Evolutionary conservation across 2,113 vertebrate genomes (phyloP), one percentile per base, ranked within the genome.

Genomic region (Cariama cristata): DNA sequence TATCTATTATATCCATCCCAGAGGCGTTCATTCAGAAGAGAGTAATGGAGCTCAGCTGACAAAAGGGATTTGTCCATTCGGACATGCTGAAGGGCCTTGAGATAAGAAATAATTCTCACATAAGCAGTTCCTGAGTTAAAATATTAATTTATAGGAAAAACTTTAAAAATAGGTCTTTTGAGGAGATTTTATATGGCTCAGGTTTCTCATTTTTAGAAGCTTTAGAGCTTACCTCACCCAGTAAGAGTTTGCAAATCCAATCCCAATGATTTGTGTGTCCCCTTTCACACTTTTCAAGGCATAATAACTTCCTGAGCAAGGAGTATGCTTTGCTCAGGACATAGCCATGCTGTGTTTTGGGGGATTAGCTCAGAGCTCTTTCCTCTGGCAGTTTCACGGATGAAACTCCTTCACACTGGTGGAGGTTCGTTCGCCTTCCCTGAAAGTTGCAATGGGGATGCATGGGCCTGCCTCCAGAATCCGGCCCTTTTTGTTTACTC

Each of bases 41-140:
- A 90, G 93, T 96, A 98, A 97, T 97, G 89, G 92, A 88, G 90
- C 96, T 96, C 85, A 93, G 91, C 96, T 97, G 90, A 97, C 96
- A 97, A 94, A 97, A 96, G 92, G 86, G 84, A 97, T 98, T 97
- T 97, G 96, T 96, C 95, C 90, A 59, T 90, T 97, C 10, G 67
- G 95, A 97, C 91, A 72, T 93, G 79, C 88, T 97, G 93, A 97
- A 95, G 86, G 94, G 79, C 93, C 87, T 82, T 66, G 72, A 97
- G 95, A 95, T 95, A 95, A 89, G 95, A 96, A 93, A 79, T 92
- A 86, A 96, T 93, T 87, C 86, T 93, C 82, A 92, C 76, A 94
- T 95, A 94, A 94, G 91, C 89, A 93, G 73, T 90, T 95, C 26
- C 58, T 50, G 42, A 76, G 76, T 88, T 97, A 95, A 95, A 97